Base-by-base conservation (phyloP, 2,888 invertebrate genomes). In the Cantharis flavilabris region DNA sequence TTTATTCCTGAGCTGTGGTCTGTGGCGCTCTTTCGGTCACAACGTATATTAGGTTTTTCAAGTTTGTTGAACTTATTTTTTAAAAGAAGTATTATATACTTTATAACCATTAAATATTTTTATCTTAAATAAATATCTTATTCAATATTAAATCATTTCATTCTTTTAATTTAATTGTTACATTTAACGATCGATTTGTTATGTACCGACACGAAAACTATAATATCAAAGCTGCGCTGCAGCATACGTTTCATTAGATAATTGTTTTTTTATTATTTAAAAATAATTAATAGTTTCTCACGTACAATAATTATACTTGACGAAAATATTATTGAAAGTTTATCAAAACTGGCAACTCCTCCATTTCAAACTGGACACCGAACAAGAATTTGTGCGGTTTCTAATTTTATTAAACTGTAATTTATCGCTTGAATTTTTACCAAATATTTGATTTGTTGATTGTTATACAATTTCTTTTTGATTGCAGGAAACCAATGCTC, bases 1-100 rank as follows among this genome's bases (percentile, higher is more conserved):
- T 75, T 71, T 64, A 23, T 69, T 71, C 49, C 70, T 65, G 64
- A 64, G 64, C 63, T 75, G 70, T 75, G 49, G 26, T 75, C 64
- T 28, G 49, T 23, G 70, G 65, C 75, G 70, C 65, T 71, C 75
- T 33, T 62, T 73, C 69, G 69, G 73, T 73, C 73, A 70, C 26
- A 73, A 70, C 73, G 72, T 49, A 72, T 33, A 62, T 73, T 70
- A 62, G 30, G 62, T 69, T 70, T 62, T 64, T 65, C 26, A 71
- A 75, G 75, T 75, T 75, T 75, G 62, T 71, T 75, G 75, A 75
- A 75, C 75, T 49, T 49, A 49, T 49, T 49, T 49, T 33, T 49
- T 49, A 49, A 49, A 49, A 49, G 49, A 49, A 5, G 49, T 49
- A 49, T 49, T 49, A 49, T 49, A n/a, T 49, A 49, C 49, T 49